Evolutionary conservation across 2,888 invertebrate species (phyloP).

Genomic region (Oscheius sp.): DNA sequence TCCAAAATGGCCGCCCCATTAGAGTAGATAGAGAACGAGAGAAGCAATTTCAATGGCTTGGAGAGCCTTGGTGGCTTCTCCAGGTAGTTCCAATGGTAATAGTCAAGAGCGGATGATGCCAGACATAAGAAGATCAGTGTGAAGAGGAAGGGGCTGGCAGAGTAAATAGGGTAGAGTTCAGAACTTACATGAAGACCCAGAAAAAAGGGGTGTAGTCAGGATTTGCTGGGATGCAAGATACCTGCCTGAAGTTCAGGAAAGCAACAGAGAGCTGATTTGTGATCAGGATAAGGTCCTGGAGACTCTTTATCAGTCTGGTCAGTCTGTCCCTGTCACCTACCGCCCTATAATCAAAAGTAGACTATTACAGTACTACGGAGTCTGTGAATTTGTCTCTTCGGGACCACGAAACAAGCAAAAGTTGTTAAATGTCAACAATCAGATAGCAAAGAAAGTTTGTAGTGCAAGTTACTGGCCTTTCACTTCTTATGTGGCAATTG

Average conservation of each 20-base stretch:
- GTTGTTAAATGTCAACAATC: too few species aligned
- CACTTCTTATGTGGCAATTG: too few species aligned
- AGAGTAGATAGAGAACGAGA: conserved; percentile 45
- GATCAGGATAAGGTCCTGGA: not conserved
- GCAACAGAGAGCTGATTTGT: not conserved
- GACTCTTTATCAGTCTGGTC: not conserved
- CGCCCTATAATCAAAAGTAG: too few species aligned
- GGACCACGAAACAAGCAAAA: too few species aligned
- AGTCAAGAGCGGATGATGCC: not conserved
- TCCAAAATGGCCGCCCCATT: conserved; percentile 41
- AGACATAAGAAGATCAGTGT: not conserved
- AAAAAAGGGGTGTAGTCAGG: not conserved
- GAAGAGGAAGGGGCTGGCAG: not conserved
- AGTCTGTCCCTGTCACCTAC: too few species aligned
- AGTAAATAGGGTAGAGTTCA: not conserved
- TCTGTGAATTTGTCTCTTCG: too few species aligned
- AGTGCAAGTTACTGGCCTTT: too few species aligned
- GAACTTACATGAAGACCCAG: conserved; percentile 1
- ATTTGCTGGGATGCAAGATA: not conserved
- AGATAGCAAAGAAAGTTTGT: too few species aligned
- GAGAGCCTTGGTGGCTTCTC: not conserved
- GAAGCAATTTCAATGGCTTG: conserved; percentile 38
- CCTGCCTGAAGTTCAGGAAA: not conserved
- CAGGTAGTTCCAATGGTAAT: conserved; percentile 1
- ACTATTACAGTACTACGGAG: too few species aligned